Evolutionary conservation across 2,888 invertebrate species (phyloP).

Genomic region (Tetramorium bicarinatum): DNA sequence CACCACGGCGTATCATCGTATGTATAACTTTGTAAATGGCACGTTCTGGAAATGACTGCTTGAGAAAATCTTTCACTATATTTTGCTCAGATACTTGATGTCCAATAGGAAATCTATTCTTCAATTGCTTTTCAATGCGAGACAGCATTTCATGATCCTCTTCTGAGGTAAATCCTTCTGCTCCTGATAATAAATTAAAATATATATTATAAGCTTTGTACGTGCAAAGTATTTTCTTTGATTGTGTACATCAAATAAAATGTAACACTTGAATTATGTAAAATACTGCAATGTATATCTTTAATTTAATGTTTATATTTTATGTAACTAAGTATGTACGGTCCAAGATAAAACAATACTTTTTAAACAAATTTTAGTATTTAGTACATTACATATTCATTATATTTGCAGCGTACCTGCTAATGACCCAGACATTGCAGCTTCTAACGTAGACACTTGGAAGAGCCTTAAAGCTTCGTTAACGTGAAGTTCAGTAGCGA

Average conservation of each 20-base stretch:
- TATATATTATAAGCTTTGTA: slow-evolving; percentile 24
- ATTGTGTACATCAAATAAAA: background rate
- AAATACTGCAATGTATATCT: background rate
- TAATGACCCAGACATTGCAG: slow-evolving; percentile 96
- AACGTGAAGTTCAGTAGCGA: slow-evolving; percentile 96
- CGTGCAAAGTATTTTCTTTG: background rate
- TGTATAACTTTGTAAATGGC: slow-evolving; percentile 96
- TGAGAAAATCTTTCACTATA: slow-evolving; percentile 95
- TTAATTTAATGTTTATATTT: background rate
- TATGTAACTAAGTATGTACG: background rate
- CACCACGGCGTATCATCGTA: slow-evolving; percentile 97
- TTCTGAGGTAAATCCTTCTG: slow-evolving; percentile 98
- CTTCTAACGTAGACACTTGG: slow-evolving; percentile 98
- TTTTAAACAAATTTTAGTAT: background rate
- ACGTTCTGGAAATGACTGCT: slow-evolving; percentile 95
- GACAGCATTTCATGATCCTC: slow-evolving; percentile 97
- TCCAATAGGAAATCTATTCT: slow-evolving; percentile 97
- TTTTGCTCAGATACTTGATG: slow-evolving; percentile 98
- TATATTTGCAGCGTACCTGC: slow-evolving; percentile 89
- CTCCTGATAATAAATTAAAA: slow-evolving; percentile 88
- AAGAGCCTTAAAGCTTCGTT: slow-evolving; percentile 98
- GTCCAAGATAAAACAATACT: background rate
- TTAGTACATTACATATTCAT: slow-evolving; percentile 19
- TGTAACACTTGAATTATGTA: background rate
- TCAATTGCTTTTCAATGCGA: slow-evolving; percentile 97